Evolutionary conservation across 2,113 vertebrate genomes (phyloP).

Genomic region (Lathamus discolor): DNA sequence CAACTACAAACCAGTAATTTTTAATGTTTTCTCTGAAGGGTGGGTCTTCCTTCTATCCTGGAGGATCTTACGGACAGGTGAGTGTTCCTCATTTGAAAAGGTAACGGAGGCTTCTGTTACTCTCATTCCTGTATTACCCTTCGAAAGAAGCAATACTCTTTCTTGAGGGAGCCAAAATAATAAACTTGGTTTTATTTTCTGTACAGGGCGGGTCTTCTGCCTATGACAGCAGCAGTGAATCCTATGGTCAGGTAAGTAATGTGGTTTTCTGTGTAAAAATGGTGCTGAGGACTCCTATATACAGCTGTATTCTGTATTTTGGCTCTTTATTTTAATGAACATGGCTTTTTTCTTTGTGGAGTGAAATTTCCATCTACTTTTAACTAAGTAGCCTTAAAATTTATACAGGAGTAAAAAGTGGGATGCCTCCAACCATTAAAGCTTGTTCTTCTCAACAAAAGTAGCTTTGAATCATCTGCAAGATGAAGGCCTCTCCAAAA

Average conservation of each 20-base stretch:
- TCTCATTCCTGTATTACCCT: not conserved
- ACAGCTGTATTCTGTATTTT: not conserved
- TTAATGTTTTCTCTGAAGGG: not conserved
- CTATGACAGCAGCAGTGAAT: slow-evolving; percentile 27
- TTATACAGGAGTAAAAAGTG: not conserved
- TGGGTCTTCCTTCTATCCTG: not conserved
- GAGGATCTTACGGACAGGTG: not conserved
- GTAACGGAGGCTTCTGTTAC: not conserved
- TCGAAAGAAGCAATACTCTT: not conserved
- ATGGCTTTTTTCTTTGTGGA: not conserved
- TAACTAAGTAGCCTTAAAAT: not conserved
- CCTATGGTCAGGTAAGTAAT: slow-evolving; percentile 31
- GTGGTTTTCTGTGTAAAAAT: not conserved
- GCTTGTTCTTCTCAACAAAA: not conserved
- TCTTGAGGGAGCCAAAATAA: not conserved
- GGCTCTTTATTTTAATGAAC: not conserved
- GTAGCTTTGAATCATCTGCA: not conserved
- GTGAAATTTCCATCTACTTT: not conserved
- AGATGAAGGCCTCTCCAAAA: not conserved
- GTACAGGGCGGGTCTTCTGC: not conserved
- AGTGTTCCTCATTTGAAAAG: not conserved
- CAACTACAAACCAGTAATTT: not conserved
- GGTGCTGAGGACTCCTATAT: not conserved
- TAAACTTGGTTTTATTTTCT: not conserved
- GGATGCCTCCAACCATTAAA: not conserved